phyloP scores from a whole-genome alignment of 2,797 vertebrate genomes.

The Smutsia gigantea region DNA sequence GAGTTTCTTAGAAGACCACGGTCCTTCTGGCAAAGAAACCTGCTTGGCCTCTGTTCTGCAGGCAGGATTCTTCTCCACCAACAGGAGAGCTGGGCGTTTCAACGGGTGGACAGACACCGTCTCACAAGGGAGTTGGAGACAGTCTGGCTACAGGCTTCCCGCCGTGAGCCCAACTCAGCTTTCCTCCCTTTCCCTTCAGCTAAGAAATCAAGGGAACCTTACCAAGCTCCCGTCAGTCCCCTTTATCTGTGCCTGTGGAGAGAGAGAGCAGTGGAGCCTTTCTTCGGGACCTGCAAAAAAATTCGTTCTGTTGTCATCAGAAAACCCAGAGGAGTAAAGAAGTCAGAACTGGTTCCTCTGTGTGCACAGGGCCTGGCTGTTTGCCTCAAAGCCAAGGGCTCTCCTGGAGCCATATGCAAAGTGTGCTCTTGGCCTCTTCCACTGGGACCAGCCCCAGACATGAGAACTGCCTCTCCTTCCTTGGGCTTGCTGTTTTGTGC shows the following conservation, averaged over 20 bases:
- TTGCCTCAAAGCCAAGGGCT: neutral
- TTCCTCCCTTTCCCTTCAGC: neutral
- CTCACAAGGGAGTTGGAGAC: accelerated
- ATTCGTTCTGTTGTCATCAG: neutral
- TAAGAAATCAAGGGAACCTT: neutral
- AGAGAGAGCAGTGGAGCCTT: neutral
- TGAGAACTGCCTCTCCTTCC: neutral
- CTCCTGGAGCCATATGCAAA: neutral
- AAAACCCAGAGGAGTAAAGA: conserved; percentile 10
- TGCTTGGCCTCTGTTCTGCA: neutral
- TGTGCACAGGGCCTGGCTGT: neutral
- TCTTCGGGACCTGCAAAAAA: neutral
- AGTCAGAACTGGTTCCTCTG: neutral
- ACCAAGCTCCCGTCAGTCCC: neutral
- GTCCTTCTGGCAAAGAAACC: neutral
- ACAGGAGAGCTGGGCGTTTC: neutral
- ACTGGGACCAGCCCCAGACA: accelerated
- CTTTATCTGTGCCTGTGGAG: neutral
- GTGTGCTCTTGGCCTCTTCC: accelerated
- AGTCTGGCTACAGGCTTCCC: neutral
- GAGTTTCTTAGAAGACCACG: neutral
- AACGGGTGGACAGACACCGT: neutral
- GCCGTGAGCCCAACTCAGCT: neutral
- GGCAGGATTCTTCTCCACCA: neutral
- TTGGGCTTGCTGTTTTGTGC: accelerated